These are phyloP conservation scores for Mongoloraphidia duomilia DNA, from an alignment of 2,888 invertebrate genomes.

Conservation along the genomic window DNA sequence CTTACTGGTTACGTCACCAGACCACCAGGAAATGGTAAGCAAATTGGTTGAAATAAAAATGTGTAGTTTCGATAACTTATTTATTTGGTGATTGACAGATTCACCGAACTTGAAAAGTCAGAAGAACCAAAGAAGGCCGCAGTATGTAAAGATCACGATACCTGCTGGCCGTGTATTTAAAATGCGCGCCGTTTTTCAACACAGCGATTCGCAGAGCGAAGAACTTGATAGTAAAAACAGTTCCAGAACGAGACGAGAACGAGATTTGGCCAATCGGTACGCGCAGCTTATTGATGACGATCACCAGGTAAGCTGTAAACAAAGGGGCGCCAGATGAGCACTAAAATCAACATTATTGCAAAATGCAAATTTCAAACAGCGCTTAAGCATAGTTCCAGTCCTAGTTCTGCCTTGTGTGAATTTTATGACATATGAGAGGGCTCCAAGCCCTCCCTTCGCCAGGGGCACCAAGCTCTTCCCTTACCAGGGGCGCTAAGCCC, in stretches of 20 bases:
- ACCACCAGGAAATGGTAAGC: conserved; percentile 20
- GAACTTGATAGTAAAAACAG: conserved; percentile 17
- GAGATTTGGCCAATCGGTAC: conserved; percentile 38
- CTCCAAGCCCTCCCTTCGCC: no score
- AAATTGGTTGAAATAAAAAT: conserved; percentile 11
- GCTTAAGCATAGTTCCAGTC: no score
- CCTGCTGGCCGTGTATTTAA: conserved; percentile 58
- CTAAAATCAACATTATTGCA: no score
- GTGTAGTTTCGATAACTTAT: no score
- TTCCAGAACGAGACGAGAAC: conserved; percentile 28
- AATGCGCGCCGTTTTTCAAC: conserved; percentile 60
- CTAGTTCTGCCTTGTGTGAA: no score
- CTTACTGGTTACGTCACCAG: conserved; percentile 39
- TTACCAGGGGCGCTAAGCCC: no score
- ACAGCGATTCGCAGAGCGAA: conserved; percentile 35
- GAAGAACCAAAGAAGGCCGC: conserved; percentile 20
- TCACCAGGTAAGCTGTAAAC: conserved; percentile 55
- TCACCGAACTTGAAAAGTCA: no score
- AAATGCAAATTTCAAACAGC: no score
- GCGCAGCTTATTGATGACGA: conserved; percentile 60
- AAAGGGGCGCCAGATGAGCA: no score
- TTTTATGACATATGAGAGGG: no score
- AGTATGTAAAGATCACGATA: conserved; percentile 55
- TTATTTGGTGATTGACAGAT: no score
- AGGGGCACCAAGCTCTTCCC: no score